phyloP scores from a whole-genome alignment of 2,888 invertebrate species.

The Atherix ibis region DNA sequence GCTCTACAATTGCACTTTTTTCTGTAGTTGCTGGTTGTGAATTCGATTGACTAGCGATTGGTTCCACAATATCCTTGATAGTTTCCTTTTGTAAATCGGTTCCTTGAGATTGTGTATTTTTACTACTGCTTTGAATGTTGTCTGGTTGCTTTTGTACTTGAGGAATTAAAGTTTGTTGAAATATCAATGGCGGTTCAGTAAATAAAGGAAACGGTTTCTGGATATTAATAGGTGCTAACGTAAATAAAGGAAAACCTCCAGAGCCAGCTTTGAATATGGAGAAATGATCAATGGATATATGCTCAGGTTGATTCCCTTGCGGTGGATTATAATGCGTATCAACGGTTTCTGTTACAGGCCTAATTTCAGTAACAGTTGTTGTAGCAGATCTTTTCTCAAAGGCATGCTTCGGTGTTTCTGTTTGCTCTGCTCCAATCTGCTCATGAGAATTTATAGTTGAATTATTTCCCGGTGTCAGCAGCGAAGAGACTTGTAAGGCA shows the following conservation, averaged over 20 bases:
- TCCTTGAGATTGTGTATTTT: too few relatives aligned
- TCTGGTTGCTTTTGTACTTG: too few relatives aligned
- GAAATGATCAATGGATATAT: conserved; percentile 25
- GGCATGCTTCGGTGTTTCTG: not conserved
- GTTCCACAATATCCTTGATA: too few relatives aligned
- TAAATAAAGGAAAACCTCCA: conserved; percentile 8
- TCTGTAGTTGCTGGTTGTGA: conserved; percentile 13
- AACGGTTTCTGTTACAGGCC: not conserved
- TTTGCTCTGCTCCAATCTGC: too few relatives aligned
- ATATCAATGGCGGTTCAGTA: not conserved
- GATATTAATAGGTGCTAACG: too few relatives aligned
- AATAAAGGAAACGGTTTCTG: not conserved
- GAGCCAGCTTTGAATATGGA: conserved; percentile 11
- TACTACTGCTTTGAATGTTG: too few relatives aligned
- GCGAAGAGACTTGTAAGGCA: conserved; percentile 21
- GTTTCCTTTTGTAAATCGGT: too few relatives aligned
- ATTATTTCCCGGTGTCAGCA: too few relatives aligned
- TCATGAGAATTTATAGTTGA: too few relatives aligned
- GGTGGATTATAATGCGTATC: conserved; percentile 11
- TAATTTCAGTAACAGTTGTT: not conserved
- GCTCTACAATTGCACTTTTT: conserved; percentile 17
- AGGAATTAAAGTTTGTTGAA: too few relatives aligned
- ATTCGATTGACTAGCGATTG: not conserved
- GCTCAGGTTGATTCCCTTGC: conserved; percentile 16
- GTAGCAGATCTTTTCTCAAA: conserved; percentile 1